A percentile compares a stretch with the other conserved stretches of the same genome.
phyloP scores from a whole-genome alignment of 2,888 invertebrate species.

The Lepidocyrtinus sp. region DNA sequence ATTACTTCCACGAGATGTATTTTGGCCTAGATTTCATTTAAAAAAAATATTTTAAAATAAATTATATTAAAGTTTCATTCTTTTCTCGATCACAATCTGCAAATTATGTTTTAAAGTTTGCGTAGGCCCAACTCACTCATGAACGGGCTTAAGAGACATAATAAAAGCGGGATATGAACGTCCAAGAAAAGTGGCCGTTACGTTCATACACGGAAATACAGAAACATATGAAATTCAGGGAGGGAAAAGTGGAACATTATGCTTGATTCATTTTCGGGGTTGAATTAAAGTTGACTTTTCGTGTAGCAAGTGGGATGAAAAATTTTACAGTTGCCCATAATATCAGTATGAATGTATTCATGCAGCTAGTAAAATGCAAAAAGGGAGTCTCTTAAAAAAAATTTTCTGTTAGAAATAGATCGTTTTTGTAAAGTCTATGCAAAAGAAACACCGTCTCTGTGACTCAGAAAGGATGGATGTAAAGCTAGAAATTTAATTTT shows the following conservation, averaged over 20 bases:
- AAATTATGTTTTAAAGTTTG: too few relatives aligned
- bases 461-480: too few relatives aligned
- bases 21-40: background rate
- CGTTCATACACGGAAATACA: slow-evolving; percentile 19
- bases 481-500: too few relatives aligned
- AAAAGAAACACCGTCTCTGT: too few relatives aligned
- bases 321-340: slow-evolving; percentile 2
- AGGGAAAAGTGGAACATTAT: background rate
- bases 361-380: slow-evolving; percentile 24
- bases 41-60: background rate
- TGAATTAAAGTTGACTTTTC: background rate
- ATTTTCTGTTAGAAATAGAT: too few relatives aligned
- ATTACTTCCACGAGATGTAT: too few relatives aligned
- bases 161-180: slow-evolving; percentile 17
- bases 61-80: too few relatives aligned
- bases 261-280: background rate
- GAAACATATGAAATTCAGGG: slow-evolving; percentile 25
- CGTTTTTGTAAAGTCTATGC: background rate
- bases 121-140: too few relatives aligned
- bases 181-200: slow-evolving; percentile 27
- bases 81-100: too few relatives aligned
- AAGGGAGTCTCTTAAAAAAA: too few relatives aligned
- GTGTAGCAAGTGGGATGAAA: slow-evolving; percentile 23
- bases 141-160: background rate
- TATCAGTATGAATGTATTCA: background rate